Conservation (phyloP, 2,113 vertebrate species). For the Dipodomys stephensi region DNA sequence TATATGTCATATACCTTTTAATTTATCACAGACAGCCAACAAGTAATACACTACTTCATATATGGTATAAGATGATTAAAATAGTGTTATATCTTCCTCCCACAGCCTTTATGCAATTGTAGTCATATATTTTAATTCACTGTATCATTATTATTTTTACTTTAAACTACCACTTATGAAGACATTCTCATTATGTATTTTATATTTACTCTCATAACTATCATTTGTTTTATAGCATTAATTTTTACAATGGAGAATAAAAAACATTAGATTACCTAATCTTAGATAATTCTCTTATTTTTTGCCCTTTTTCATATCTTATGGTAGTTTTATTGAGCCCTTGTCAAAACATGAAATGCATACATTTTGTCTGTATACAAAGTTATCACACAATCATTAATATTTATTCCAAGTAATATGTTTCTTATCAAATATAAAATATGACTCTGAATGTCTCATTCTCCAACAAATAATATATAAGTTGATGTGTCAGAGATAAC, state of each 20-base stretch:
- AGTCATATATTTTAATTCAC: neutral
- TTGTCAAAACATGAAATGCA: too few relatives aligned
- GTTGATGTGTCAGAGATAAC: neutral
- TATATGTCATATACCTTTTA: neutral
- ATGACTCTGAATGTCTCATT: neutral
- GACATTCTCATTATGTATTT: neutral
- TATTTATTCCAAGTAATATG: neutral
- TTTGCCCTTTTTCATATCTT: constrained; percentile 28
- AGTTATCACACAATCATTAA: neutral
- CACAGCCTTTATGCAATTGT: neutral
- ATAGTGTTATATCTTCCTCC: too few relatives aligned
- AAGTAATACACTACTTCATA: neutral
- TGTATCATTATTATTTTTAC: neutral
- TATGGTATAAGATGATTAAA: neutral
- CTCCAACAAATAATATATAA: neutral
- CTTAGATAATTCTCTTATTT: constrained; percentile 44
- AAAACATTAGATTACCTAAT: constrained; percentile 33
- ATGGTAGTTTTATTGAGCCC: neutral
- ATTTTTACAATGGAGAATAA: constrained; percentile 7
- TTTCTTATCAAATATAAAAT: neutral
- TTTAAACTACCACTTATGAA: neutral
- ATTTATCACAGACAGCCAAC: neutral
- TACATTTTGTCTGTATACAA: too few relatives aligned
- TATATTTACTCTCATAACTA: neutral
- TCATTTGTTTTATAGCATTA: neutral